These are phyloP conservation scores for Cuniculus paca DNA, from an alignment of 2,797 vertebrate genomes.

Conservation along the genomic window DNA sequence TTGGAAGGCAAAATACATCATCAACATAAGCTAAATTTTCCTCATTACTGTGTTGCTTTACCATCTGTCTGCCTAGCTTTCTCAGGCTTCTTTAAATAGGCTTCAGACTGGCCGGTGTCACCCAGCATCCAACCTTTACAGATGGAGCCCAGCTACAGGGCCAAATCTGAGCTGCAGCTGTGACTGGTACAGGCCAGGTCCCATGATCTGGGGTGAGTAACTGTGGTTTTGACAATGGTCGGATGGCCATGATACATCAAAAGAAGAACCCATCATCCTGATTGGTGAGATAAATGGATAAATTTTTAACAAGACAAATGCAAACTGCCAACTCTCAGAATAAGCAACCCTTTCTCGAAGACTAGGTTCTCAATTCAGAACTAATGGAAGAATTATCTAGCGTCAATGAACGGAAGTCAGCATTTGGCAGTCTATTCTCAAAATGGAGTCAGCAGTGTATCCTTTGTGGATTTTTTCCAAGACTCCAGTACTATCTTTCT, in stretches of 20 bases:
- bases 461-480: slow-evolving; percentile 62
- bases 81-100: slow-evolving; percentile 76
- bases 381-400: slow-evolving; percentile 43
- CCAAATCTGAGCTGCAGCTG: slow-evolving; percentile 81
- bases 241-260: slow-evolving; percentile 53
- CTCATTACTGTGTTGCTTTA: slow-evolving; percentile 74
- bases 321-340: slow-evolving; percentile 51
- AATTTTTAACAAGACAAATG: not conserved
- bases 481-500: slow-evolving; percentile 51
- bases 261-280: slow-evolving; percentile 31
- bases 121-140: slow-evolving; percentile 78
- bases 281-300: not conserved
- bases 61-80: slow-evolving; percentile 81
- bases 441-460: slow-evolving; percentile 57
- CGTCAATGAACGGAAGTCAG: slow-evolving; percentile 54
- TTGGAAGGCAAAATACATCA: slow-evolving; percentile 78
- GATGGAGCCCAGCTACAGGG: slow-evolving; percentile 74
- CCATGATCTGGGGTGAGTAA: slow-evolving; percentile 56
- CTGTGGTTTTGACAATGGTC: slow-evolving; percentile 61
- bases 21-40: slow-evolving; percentile 73
- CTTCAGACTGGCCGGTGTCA: slow-evolving; percentile 72
- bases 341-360: slow-evolving; percentile 36
- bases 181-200: slow-evolving; percentile 56
- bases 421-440: slow-evolving; percentile 66
- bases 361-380: slow-evolving; percentile 4